These are phyloP conservation scores for Hemiprocne comata DNA, from an alignment of 2,113 vertebrate genomes.

Conservation along the genomic window DNA sequence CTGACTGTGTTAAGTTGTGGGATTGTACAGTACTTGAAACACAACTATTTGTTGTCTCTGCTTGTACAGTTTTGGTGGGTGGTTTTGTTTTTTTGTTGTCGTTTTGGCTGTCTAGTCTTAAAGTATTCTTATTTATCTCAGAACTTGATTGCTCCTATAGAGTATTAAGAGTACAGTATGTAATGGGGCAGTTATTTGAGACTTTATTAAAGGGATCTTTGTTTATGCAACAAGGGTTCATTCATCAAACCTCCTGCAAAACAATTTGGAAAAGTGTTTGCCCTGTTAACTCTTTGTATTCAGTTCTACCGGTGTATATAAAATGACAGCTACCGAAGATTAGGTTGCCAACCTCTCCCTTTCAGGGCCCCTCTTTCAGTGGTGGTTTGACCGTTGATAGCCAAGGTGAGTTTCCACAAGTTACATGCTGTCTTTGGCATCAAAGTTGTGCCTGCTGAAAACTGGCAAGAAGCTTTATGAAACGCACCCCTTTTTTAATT, in stretches of 20 bases:
- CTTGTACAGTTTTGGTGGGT: not conserved
- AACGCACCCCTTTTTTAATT: not conserved
- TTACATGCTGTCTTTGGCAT: fast-evolving
- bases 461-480: not conserved
- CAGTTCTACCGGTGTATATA: not conserved
- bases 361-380: not conserved
- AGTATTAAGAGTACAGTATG: not conserved
- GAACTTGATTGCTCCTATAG: not conserved
- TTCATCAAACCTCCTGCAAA: not conserved
- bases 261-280: not conserved
- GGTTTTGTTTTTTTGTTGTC: too few relatives aligned
- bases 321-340: not conserved
- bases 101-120: not conserved
- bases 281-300: not conserved
- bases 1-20: not conserved
- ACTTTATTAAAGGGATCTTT: constrained; percentile 41
- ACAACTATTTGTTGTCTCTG: not conserved
- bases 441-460: not conserved
- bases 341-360: not conserved
- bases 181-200: not conserved
- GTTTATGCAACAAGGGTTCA: constrained; percentile 45
- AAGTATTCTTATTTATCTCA: not conserved
- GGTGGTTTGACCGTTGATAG: not conserved
- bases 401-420: not conserved
- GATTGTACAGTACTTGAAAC: not conserved